Percentiles rank a stretch among this genome's conserved stretches.
These are phyloP conservation scores for Zaprionus tsacasi DNA, from an alignment of 1,140 invertebrate species.

Conservation along the genomic window DNA sequence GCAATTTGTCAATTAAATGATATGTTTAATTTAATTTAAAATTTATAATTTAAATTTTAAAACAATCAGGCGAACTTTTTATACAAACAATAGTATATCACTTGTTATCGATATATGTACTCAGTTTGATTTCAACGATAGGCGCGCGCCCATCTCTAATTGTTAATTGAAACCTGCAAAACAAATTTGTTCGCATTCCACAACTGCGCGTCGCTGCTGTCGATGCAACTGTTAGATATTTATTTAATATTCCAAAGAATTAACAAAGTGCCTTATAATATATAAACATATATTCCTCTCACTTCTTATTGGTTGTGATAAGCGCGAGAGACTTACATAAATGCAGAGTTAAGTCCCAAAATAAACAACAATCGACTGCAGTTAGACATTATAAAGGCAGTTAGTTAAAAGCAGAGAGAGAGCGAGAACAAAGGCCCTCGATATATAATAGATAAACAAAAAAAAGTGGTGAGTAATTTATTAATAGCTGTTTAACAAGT, in stretches of 20 bases:
- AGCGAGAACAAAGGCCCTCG: not conserved
- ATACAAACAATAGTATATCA: not conserved
- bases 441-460: too few species aligned
- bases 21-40: not conserved
- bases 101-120: not conserved
- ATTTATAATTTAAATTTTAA: not conserved
- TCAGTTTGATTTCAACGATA: not conserved
- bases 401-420: conserved; percentile 1
- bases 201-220: conserved; percentile 1
- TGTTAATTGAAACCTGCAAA: conserved; percentile 2
- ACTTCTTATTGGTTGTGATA: not conserved
- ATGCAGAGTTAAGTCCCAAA: not conserved
- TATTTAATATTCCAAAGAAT: not conserved
- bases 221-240: not conserved
- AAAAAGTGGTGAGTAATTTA: conserved; percentile 27
- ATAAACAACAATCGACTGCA: not conserved
- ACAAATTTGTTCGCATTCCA: not conserved
- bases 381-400: conserved; percentile 7
- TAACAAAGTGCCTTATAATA: conserved; percentile 3
- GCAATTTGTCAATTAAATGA: not conserved
- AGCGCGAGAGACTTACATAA: not conserved
- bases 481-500: not conserved
- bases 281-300: not conserved
- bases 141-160: not conserved
- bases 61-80: not conserved